Percentiles rank a stretch among this genome's conserved stretches.
These are phyloP conservation scores for Steinernema hermaphroditum DNA, from an alignment of 2,888 invertebrate species.

Conservation along the genomic window DNA sequence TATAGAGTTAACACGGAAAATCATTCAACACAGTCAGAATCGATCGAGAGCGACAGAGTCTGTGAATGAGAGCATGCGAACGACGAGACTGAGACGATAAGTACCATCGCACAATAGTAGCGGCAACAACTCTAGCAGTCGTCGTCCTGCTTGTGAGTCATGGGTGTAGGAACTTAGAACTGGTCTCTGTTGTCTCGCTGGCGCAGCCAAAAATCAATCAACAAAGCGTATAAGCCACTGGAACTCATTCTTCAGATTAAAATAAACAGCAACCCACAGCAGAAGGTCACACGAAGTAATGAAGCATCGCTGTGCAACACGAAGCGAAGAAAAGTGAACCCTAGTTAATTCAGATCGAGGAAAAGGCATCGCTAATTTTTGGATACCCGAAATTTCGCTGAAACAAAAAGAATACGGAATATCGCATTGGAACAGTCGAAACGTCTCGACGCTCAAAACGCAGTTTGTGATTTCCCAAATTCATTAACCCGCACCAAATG, in stretches of 20 bases:
- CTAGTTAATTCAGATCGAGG: too few relatives aligned
- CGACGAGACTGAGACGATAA: conserved; percentile 17
- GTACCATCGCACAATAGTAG: conserved; percentile 27
- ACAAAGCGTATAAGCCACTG: conserved; percentile 6
- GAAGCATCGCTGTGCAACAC: not conserved
- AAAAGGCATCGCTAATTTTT: too few relatives aligned
- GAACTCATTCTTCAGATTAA: not conserved
- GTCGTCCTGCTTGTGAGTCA: conserved; percentile 12
- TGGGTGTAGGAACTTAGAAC: conserved; percentile 27
- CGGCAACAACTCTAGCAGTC: conserved; percentile 20
- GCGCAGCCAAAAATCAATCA: conserved; percentile 17
- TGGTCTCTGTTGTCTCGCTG: conserved; percentile 26
- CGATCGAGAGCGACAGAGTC: conserved; percentile 2
- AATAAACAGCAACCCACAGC: not conserved
- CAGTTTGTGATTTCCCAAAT: too few relatives aligned
- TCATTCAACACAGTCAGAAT: not conserved
- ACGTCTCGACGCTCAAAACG: too few relatives aligned
- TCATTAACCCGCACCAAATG: too few relatives aligned
- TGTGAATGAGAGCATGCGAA: conserved; percentile 1
- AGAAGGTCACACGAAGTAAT: not conserved
- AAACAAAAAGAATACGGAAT: too few relatives aligned
- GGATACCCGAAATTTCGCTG: too few relatives aligned
- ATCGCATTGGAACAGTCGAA: too few relatives aligned
- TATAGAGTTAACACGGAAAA: too few relatives aligned
- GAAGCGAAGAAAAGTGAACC: too few relatives aligned